These are phyloP conservation scores for Coregonus clupeaformis DNA, from an alignment of 2,113 vertebrate genomes.

Conservation along the genomic window DNA sequence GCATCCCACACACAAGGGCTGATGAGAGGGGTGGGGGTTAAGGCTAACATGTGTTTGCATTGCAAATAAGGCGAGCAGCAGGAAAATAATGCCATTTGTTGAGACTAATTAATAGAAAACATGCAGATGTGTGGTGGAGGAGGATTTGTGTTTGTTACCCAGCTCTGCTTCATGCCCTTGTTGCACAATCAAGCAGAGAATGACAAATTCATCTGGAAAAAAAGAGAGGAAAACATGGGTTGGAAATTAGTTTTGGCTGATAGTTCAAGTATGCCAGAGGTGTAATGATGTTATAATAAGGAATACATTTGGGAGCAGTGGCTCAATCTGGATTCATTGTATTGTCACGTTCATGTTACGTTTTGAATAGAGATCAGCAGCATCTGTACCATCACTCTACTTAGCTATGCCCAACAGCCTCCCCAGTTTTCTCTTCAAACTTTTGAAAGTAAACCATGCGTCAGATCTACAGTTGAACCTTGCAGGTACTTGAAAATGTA, in stretches of 20 bases:
- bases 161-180: constrained; percentile 46
- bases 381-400: not conserved
- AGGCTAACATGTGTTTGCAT: constrained; percentile 61
- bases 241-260: not conserved
- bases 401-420: no score
- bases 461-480: not conserved
- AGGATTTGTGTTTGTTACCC: constrained; percentile 56
- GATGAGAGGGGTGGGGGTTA: constrained; percentile 38
- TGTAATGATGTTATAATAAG: constrained; percentile 2
- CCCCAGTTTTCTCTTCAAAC: not conserved
- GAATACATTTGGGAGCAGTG: not conserved
- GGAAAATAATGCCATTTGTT: constrained; percentile 68
- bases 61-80: constrained; percentile 65
- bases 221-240: not conserved
- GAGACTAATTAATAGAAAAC: constrained; percentile 72
- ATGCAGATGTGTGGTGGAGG: constrained; percentile 69
- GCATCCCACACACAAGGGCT: constrained; percentile 42
- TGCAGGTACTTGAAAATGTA: not conserved
- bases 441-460: not conserved
- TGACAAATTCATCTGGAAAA: constrained; percentile 45
- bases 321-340: no score
- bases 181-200: constrained; percentile 65
- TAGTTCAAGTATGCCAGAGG: not conserved
- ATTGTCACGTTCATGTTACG: no score
- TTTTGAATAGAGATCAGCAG: not conserved